Conservation (phyloP, 2,888 invertebrate species). For the Sabatieria punctata region DNA sequence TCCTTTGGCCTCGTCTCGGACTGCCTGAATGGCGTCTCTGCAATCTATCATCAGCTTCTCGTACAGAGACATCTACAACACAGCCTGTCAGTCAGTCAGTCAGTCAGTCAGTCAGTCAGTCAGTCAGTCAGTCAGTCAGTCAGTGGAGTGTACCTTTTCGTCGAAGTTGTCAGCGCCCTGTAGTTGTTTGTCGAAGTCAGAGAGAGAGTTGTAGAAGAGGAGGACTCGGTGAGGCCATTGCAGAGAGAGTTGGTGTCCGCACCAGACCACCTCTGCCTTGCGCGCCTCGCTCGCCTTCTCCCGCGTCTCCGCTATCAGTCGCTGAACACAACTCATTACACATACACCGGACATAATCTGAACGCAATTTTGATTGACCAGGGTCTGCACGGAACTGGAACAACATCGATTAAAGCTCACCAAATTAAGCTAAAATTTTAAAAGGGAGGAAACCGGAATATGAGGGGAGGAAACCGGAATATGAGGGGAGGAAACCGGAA, state of each 20-base stretch:
- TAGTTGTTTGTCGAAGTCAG: conserved; percentile 3
- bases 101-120: too few relatives aligned
- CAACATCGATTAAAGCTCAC: too few relatives aligned
- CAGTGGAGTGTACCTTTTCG: not conserved
- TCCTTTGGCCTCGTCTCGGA: conserved; percentile 49
- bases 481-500: too few relatives aligned
- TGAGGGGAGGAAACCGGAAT: too few relatives aligned
- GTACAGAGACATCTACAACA: conserved; percentile 62
- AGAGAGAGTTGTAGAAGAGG: not conserved
- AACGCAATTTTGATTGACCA: too few relatives aligned
- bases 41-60: conserved; percentile 84
- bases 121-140: too few relatives aligned
- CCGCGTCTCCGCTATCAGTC: conserved; percentile 60
- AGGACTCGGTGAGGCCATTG: conserved; percentile 3
- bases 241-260: conserved; percentile 14
- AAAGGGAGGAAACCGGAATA: too few relatives aligned
- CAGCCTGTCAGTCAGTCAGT: too few relatives aligned
- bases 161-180: conserved; percentile 46
- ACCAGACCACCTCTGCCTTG: conserved; percentile 46
- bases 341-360: too few relatives aligned
- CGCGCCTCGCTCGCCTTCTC: conserved; percentile 55
- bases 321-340: conserved; percentile 30
- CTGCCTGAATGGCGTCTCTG: conserved; percentile 72
- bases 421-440: too few relatives aligned
- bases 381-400: too few relatives aligned